Evolutionary conservation across 2,888 invertebrate species (phyloP), one percentile per base, ranked within the genome.

Genomic region (Diabrotica balteata): DNA sequence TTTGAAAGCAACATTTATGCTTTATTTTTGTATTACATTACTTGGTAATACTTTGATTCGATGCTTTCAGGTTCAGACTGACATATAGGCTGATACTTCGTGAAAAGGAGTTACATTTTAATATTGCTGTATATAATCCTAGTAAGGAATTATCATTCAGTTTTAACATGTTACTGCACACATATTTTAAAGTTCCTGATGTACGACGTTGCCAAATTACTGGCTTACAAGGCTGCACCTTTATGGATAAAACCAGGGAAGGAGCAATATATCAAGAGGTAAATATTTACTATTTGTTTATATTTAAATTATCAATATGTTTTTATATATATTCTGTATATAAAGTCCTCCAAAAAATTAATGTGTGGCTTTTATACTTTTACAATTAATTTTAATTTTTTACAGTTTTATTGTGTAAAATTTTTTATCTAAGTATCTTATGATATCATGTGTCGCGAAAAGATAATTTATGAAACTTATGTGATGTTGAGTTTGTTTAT

Each of bases 101-200:
- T 74, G 95, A 95, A 85, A 95, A 96, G 84, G 94, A 95, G 83
- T 86, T 97, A 44, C 95, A 95, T 85, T 95, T 95, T 84, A 94
- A 95, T 84, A 93, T 97, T 82, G 94, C 94, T 76, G 94, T 97
- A 73, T 94, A 94, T 85, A 97, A 97, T 86, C 96, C 95, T 47
- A 95, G 95, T 87, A 94, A 94, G 86, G 94, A 95, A 83, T 87
- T 93, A 76, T 93, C 94, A 69, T 94, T 93, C 87, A 92, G 91
- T 82, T 98, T 97, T 86, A 96, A 97, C 85, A 87, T 97, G 85
- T 87, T 97, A 72, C 86, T 97, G 79, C 97, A 97, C 85, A 97
- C 97, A 43, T 97, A 97, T 87, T 94, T 98, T 85, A 95, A 95
- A 88, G 96, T 96, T 81, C 95, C 96, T 71, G 96, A 97, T 85